Conservation (phyloP, 2,797 vertebrate species). For the Catharus ustulatus region DNA sequence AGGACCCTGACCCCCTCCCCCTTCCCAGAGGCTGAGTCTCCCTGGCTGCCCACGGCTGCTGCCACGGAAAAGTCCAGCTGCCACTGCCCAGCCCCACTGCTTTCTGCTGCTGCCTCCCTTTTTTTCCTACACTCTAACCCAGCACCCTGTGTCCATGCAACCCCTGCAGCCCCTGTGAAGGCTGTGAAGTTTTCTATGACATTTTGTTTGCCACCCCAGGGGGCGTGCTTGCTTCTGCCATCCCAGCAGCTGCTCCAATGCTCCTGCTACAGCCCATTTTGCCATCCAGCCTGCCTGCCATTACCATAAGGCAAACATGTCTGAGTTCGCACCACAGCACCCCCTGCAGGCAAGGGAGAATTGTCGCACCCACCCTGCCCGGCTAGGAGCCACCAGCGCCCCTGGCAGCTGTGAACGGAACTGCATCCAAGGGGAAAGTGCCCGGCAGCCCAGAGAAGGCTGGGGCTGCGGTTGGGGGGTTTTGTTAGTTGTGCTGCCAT, state of each 20-base stretch:
- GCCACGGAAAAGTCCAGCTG: background rate
- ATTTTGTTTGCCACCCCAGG: background rate
- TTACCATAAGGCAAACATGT: fast-evolving
- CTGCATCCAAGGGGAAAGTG: background rate
- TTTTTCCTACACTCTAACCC: background rate
- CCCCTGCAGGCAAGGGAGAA: fast-evolving
- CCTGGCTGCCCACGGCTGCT: fast-evolving
- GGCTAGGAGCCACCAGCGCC: background rate
- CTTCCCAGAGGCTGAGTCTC: fast-evolving
- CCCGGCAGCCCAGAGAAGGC: too few species aligned
- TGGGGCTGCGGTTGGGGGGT: too few species aligned
- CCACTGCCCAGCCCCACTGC: fast-evolving
- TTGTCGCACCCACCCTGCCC: background rate
- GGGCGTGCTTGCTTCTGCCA: background rate
- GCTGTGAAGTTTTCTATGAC: background rate
- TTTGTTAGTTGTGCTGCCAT: too few species aligned
- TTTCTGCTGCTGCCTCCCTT: background rate
- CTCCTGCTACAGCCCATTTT: background rate
- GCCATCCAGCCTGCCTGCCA: fast-evolving
- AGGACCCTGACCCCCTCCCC: too few species aligned
- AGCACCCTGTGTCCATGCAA: fast-evolving
- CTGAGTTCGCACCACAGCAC: fast-evolving
- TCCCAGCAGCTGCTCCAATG: too few species aligned
- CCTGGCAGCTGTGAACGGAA: fast-evolving
- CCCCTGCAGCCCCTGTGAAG: fast-evolving